These are phyloP conservation scores for Uromys caudimaculatus DNA, from an alignment of 2,797 vertebrate genomes.

Conservation along the genomic window DNA sequence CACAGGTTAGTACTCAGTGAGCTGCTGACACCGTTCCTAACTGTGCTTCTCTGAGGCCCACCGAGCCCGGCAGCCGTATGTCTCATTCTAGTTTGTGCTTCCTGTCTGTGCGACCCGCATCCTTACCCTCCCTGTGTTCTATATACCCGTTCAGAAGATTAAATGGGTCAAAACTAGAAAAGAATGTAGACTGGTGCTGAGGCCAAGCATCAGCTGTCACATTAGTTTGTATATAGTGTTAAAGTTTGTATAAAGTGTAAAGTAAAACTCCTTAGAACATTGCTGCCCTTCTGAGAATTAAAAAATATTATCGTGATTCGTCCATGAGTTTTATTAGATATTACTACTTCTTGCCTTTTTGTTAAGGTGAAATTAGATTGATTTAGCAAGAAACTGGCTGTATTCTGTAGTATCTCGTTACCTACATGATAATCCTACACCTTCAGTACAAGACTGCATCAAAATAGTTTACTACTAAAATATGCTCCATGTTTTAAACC, in stretches of 20 bases:
- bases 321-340: not conserved
- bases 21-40: not conserved
- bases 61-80: too few relatives aligned
- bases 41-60: not conserved
- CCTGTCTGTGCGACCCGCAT: not conserved
- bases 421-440: not conserved
- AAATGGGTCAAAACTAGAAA: not conserved
- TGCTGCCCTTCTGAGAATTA: slow-evolving; percentile 21
- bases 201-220: not conserved
- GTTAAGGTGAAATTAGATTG: not conserved
- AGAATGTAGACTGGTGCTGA: not conserved
- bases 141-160: not conserved
- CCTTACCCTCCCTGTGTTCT: not conserved
- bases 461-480: not conserved
- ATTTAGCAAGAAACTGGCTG: not conserved
- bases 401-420: not conserved
- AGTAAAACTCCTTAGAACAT: not conserved
- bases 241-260: too few relatives aligned
- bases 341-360: not conserved
- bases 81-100: not conserved
- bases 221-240: not conserved
- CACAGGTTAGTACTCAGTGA: not conserved
- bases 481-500: slow-evolving; percentile 27
- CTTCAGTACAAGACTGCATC: not conserved
- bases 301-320: not conserved